Evolutionary conservation across 2,888 invertebrate genomes (phyloP), one percentile per base, ranked within the genome.

Genomic region (Myopa tessellatipennis): DNA sequence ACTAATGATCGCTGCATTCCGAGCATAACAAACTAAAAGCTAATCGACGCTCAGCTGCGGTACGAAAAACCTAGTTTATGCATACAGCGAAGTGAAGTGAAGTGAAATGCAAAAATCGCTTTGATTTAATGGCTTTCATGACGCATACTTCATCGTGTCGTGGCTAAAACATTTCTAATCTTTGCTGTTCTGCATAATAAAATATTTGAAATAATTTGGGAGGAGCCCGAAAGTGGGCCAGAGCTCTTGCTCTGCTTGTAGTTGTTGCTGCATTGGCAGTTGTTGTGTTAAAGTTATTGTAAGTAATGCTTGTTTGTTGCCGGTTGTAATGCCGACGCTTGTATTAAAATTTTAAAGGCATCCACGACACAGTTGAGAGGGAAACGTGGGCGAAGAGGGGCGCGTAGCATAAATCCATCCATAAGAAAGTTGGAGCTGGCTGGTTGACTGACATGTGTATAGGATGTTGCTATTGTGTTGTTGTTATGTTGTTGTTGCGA

Each of bases 1-100:
- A 52, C 65, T 65, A 74, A 63, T 63, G 34, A 74, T 18, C 63
- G 34, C 65, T 45, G 74, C 74, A 74, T 74, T 74, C 74, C 65
- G n/a, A 70, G 26, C 52, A 14, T 36, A 34, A 50, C 26, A 26
- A 70, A 55, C 52, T 55, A 55, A 63, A 36, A 14, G 40, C 36
- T 71, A 71, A 60, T 71, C 36, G 8, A 36, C 16, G 65, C 4
- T 36, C 8, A 26, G 36, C 34, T 14, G 16, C 8, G 34, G 65
- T 65, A 34, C 7, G 61, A 61, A 61, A 61, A 18, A 36, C 36
- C 38, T 3, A 36, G 65, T 14, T n/a, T 58, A 58, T 65, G 65
- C 45, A 45, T 45, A 1, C 7, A 45, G 10, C 45, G 45, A 45
- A 45, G 45, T 45, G 45, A 45, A 50, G 50, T 26, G 26, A 26